A percentile compares a stretch with the other conserved stretches of the same genome.
Conservation (phyloP, 2,797 vertebrate species). For the Carapus acus region DNA sequence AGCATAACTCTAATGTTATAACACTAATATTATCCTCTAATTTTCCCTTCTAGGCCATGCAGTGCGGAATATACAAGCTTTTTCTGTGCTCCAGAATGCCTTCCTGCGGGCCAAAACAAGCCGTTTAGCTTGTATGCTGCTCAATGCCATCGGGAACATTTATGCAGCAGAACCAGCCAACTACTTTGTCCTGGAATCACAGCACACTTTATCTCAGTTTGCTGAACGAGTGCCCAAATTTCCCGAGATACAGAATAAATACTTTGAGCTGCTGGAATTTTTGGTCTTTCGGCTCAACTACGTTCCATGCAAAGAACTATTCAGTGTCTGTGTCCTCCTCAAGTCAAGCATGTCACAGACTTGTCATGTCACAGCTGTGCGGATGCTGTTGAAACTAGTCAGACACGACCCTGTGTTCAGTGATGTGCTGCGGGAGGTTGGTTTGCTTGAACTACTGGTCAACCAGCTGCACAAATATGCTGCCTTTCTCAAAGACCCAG, state of each 20-base stretch:
- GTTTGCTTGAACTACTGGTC: conserved; percentile 94
- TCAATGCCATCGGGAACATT: conserved; percentile 91
- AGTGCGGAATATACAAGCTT: conserved; percentile 94
- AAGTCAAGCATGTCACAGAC: conserved; percentile 88
- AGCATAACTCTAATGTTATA: too few species aligned
- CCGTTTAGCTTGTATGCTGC: conserved; percentile 86
- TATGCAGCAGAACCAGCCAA: conserved; percentile 90
- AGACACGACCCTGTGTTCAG: conserved; percentile 93
- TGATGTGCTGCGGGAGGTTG: conserved; percentile 96
- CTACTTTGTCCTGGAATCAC: conserved; percentile 95
- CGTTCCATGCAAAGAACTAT: conserved; percentile 97
- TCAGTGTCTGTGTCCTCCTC: conserved; percentile 94
- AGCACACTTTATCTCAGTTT: conserved; percentile 94
- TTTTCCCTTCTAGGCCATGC: conserved; percentile 76
- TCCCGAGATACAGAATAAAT: conserved; percentile 89
- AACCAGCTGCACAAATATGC: conserved; percentile 97
- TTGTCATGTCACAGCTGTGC: conserved; percentile 89
- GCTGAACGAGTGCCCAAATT: conserved; percentile 90
- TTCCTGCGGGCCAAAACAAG: conserved; percentile 91
- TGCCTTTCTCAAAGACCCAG: conserved; percentile 91
- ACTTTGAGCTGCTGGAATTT: conserved; percentile 95
- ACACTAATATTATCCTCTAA: neutral
- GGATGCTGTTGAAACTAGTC: conserved; percentile 86
- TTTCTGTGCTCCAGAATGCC: conserved; percentile 92
- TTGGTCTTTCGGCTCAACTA: conserved; percentile 97